Evolutionary conservation across 2,113 vertebrate genomes (phyloP).

Genomic region (Colossoma macropomum): DNA sequence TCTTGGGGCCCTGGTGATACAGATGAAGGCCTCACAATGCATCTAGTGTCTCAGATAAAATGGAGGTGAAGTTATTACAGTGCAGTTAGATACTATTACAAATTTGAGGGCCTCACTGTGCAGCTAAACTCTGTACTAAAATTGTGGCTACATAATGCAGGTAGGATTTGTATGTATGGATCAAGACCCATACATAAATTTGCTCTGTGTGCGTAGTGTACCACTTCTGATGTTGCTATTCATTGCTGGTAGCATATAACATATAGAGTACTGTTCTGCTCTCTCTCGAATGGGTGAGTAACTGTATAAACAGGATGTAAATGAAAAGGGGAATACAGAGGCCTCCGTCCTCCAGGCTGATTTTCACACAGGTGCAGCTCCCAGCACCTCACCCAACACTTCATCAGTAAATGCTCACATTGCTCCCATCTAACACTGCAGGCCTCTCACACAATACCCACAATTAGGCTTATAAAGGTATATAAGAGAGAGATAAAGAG

Average conservation of each 20-base stretch:
- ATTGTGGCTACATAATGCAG: neutral
- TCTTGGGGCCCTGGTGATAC: conserved; percentile 64
- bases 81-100: neutral
- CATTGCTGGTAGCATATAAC: no score
- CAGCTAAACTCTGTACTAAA: neutral
- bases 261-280: neutral
- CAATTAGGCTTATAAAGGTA: neutral
- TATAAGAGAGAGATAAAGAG: neutral
- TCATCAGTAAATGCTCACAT: neutral
- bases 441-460: neutral
- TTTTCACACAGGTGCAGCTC: neutral
- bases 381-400: neutral
- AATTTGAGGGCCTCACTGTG: neutral
- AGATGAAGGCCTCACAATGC: conserved; percentile 9
- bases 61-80: no score
- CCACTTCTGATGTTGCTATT: no score
- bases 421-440: neutral
- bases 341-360: neutral
- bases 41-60: neutral
- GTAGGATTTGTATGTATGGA: neutral
- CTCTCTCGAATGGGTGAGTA: no score
- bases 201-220: no score
- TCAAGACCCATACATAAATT: neutral
- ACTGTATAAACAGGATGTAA: neutral
- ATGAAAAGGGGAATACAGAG: neutral